These are phyloP conservation scores for Drosophila pallidifrons DNA, from an alignment of 1,140 invertebrate genomes.

Conservation along the genomic window DNA sequence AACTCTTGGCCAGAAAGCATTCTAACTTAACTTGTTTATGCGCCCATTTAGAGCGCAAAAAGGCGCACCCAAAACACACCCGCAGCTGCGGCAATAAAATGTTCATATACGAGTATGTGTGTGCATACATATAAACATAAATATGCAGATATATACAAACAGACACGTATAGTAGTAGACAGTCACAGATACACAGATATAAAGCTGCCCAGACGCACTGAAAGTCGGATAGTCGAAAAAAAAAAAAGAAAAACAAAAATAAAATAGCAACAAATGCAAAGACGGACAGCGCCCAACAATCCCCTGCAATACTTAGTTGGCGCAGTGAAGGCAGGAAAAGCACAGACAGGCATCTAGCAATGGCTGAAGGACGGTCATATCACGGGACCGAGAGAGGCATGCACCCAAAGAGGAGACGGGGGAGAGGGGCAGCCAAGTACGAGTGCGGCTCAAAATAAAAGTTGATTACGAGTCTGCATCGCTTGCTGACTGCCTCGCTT, in stretches of 20 bases:
- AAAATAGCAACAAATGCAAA: slow-evolving; percentile 33
- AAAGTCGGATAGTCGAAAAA: slow-evolving; percentile 64
- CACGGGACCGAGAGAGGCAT: slow-evolving; percentile 7
- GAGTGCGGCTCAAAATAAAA: slow-evolving; percentile 67
- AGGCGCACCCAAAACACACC: slow-evolving; percentile 77
- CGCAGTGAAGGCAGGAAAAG: slow-evolving; percentile 67
- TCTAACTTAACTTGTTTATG: slow-evolving; percentile 54
- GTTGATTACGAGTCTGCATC: slow-evolving; percentile 74
- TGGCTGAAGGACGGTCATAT: slow-evolving; percentile 75
- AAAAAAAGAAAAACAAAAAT: background rate
- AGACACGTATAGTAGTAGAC: slow-evolving; percentile 22
- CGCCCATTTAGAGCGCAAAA: slow-evolving; percentile 51
- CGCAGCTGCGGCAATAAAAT: slow-evolving; percentile 77
- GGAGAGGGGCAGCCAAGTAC: slow-evolving; percentile 38
- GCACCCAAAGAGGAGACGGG: background rate
- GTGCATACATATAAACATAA: slow-evolving; percentile 31
- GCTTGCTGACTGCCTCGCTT: slow-evolving; percentile 19
- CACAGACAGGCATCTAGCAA: slow-evolving; percentile 66
- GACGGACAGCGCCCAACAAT: slow-evolving; percentile 64
- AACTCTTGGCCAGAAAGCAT: slow-evolving; percentile 27
- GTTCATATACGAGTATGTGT: slow-evolving; percentile 30
- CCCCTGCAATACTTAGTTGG: slow-evolving; percentile 20
- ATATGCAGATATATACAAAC: slow-evolving; percentile 48
- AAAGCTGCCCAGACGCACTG: slow-evolving; percentile 62
- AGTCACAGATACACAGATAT: slow-evolving; percentile 15